Evolutionary conservation across 35 echinoderm and acorn worm genomes (phyloP).

Genomic region (Stichopus chloronotus): DNA sequence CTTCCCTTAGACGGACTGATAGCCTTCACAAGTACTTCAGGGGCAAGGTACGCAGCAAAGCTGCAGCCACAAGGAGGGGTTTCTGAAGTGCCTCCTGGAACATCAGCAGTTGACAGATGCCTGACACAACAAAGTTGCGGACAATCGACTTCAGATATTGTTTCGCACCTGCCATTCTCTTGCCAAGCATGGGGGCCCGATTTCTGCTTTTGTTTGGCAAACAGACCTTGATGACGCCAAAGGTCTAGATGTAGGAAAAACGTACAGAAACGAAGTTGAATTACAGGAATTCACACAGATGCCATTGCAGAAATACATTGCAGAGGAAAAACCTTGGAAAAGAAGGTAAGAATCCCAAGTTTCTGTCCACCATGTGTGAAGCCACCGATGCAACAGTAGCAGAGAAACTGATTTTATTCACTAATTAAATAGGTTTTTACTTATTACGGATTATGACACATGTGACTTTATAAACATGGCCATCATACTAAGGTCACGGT

Average conservation of each 20-base stretch:
- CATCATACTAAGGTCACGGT: neutral
- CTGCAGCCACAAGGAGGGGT: neutral
- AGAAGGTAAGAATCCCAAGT: constrained; percentile 2
- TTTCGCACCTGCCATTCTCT: constrained; percentile 50
- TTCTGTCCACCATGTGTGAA: constrained; percentile 12
- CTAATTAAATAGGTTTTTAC: neutral
- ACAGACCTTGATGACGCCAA: constrained; percentile 5
- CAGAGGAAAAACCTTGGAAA: constrained; percentile 13
- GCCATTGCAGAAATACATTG: constrained; percentile 35
- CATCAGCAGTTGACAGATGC: neutral
- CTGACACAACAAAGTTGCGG: neutral
- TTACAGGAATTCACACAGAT: constrained; percentile 18
- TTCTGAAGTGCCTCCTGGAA: neutral
- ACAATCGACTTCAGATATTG: neutral
- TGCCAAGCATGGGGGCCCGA: neutral
- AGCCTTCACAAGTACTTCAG: constrained; percentile 1
- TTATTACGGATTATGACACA: neutral
- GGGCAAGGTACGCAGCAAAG: neutral
- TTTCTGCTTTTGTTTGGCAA: constrained; percentile 20
- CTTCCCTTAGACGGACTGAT: neutral
- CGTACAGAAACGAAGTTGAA: neutral
- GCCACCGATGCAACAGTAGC: constrained; percentile 12
- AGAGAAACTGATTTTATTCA: constrained; percentile 9
- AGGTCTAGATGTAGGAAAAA: constrained; percentile 39
- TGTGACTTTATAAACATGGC: neutral